Percentiles rank a stretch among this genome's conserved stretches.
Evolutionary conservation across 2,888 invertebrate species (phyloP).

Genomic region (Cheilosia pagana): DNA sequence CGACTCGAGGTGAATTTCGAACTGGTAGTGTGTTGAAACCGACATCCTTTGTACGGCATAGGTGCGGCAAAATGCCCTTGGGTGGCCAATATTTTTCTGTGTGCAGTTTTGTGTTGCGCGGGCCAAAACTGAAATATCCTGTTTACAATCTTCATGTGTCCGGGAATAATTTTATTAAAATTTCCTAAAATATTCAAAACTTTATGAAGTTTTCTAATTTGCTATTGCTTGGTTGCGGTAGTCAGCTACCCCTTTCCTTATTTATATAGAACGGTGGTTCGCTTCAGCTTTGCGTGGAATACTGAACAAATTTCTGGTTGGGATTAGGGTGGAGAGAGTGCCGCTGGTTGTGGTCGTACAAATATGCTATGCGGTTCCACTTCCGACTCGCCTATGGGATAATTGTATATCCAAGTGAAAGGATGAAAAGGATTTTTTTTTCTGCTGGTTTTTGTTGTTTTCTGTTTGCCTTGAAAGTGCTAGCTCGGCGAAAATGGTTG

Average conservation of each 20-base stretch:
- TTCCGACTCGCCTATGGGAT: constrained; percentile 5
- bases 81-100: not conserved
- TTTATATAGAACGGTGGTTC: not conserved
- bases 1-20: constrained; percentile 9
- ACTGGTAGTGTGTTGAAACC: no score
- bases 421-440: constrained; percentile 23
- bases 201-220: constrained; percentile 69
- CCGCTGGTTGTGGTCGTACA: not conserved
- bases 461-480: not conserved
- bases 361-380: constrained; percentile 19
- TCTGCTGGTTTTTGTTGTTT: not conserved
- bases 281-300: constrained; percentile 8
- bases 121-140: constrained; percentile 22
- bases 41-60: not conserved
- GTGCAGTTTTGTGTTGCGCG: not conserved
- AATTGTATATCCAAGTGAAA: not conserved
- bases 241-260: not conserved
- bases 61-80: not conserved
- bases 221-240: constrained; percentile 18
- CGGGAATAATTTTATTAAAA: constrained; percentile 40
- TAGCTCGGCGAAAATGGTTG: constrained; percentile 3
- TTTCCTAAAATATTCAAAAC: constrained; percentile 68
- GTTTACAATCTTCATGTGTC: constrained; percentile 24
- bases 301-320: constrained; percentile 9
- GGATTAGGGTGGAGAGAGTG: constrained; percentile 5